Conservation (phyloP, 1,140 invertebrate genomes). For the Frieseomelitta varia region DNA sequence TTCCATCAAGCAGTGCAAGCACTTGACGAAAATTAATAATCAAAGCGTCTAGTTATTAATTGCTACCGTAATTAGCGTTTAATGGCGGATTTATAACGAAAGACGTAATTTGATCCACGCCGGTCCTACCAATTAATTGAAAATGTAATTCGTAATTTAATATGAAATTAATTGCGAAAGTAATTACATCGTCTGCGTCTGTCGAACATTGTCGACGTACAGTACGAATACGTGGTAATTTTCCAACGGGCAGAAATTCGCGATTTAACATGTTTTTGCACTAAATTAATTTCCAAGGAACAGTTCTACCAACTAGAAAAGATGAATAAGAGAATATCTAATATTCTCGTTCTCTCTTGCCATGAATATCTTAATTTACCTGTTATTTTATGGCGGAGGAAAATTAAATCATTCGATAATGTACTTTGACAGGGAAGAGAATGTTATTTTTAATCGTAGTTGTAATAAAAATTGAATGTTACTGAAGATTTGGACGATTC, state of each 20-base stretch:
- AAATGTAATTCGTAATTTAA: conserved; percentile 41
- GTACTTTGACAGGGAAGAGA: no score
- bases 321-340: background rate
- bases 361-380: background rate
- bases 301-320: no score
- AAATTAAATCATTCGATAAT: background rate
- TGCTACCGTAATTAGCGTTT: background rate
- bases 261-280: conserved; percentile 36
- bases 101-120: background rate
- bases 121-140: conserved; percentile 22
- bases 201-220: background rate
- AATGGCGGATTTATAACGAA: conserved; percentile 10
- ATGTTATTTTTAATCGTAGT: background rate
- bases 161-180: conserved; percentile 38
- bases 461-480: no score
- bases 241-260: conserved; percentile 10
- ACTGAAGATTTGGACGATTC: no score
- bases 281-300: background rate
- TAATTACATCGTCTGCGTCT: conserved; percentile 24
- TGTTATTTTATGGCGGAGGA: background rate
- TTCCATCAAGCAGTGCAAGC: background rate
- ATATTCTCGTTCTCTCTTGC: no score
- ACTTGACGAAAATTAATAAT: conserved; percentile 48
- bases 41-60: conserved; percentile 27
- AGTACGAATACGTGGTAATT: background rate